These are phyloP conservation scores for Agrochola lota DNA, from an alignment of 2,888 invertebrate species.

Conservation along the genomic window DNA sequence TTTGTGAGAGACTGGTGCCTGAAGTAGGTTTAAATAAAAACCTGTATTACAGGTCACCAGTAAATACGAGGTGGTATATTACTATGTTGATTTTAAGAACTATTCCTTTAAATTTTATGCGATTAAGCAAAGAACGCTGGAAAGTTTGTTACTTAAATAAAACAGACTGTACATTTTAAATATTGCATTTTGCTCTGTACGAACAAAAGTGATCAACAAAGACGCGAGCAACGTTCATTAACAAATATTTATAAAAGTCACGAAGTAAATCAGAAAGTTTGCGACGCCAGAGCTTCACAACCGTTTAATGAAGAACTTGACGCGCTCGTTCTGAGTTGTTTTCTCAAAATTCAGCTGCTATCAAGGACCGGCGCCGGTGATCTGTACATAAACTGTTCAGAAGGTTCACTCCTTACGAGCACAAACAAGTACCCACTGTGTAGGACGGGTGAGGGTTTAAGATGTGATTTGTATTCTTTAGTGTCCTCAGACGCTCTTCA, in stretches of 20 bases:
- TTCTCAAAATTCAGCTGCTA: neutral
- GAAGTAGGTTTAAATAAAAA: too few relatives aligned
- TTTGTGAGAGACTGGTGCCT: too few relatives aligned
- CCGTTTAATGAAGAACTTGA: constrained; percentile 20
- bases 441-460: too few relatives aligned
- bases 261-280: constrained; percentile 25
- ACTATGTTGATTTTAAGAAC: too few relatives aligned
- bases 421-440: neutral
- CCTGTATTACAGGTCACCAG: too few relatives aligned
- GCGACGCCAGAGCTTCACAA: neutral
- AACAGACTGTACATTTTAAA: neutral
- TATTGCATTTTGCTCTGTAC: constrained; percentile 6
- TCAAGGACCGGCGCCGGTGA: neutral
- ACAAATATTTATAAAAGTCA: constrained; percentile 34
- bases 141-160: constrained; percentile 1
- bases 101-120: neutral
- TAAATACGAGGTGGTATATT: too few relatives aligned
- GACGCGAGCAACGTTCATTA: neutral
- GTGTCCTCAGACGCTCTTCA: neutral
- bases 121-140: neutral
- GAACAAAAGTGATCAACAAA: neutral
- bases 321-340: neutral
- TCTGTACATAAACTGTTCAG: neutral
- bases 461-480: neutral
- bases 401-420: neutral